Conservation (phyloP, 2,888 invertebrate genomes). For the Aleiodes leptofemur region DNA sequence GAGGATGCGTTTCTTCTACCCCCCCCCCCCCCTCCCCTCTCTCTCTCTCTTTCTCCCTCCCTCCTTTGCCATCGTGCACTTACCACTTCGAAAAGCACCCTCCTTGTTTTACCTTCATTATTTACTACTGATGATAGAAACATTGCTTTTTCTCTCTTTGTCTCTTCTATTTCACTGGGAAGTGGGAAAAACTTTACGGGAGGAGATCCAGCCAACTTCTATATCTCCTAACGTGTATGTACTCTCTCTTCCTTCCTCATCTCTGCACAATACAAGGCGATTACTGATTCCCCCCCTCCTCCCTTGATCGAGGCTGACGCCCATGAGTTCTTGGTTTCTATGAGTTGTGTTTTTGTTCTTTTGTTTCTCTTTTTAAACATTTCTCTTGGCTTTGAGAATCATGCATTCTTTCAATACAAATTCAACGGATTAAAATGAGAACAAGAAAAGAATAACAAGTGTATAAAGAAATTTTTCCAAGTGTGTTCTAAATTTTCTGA, state of each 20-base stretch:
- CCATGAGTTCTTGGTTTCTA: too few relatives aligned
- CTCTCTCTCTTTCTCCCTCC: background rate
- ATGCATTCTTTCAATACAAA: too few relatives aligned
- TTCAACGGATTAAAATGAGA: too few relatives aligned
- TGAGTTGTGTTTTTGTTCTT: too few relatives aligned
- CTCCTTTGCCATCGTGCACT: background rate
- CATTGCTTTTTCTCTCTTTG: conserved; percentile 32
- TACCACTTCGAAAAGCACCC: conserved; percentile 14
- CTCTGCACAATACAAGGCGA: background rate
- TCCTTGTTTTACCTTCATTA: conserved; percentile 13
- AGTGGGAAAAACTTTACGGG: conserved; percentile 47
- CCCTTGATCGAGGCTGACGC: background rate
- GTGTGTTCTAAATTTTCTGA: too few relatives aligned
- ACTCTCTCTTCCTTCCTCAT: background rate
- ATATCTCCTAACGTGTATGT: too few relatives aligned
- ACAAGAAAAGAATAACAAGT: too few relatives aligned
- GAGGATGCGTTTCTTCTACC: conserved; percentile 71
- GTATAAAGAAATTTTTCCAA: too few relatives aligned
- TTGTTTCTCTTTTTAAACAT: too few relatives aligned
- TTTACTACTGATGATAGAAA: conserved; percentile 29
- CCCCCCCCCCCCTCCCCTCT: conserved; percentile 42
- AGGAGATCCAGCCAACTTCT: conserved; percentile 54
- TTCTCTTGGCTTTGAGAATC: too few relatives aligned
- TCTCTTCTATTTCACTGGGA: conserved; percentile 55
- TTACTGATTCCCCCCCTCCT: background rate